These are phyloP conservation scores for Tetramorium bicarinatum DNA, from an alignment of 2,888 invertebrate genomes.

Conservation along the genomic window DNA sequence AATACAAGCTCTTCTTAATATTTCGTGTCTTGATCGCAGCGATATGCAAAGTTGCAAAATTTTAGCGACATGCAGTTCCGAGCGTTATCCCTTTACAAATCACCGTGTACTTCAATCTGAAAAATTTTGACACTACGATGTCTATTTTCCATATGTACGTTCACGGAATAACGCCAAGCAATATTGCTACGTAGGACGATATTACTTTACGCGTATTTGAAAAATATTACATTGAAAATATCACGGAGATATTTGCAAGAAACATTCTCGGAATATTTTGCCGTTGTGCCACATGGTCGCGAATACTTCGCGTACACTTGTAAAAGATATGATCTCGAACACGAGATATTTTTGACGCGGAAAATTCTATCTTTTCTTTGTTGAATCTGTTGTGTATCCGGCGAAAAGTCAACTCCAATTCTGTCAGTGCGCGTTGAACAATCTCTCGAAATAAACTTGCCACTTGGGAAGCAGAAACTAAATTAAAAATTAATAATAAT, in stretches of 20 bases:
- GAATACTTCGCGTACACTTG: slow-evolving; percentile 48
- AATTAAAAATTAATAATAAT: not conserved
- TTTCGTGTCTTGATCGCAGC: not conserved
- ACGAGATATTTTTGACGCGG: slow-evolving; percentile 48
- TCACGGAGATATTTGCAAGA: slow-evolving; percentile 50
- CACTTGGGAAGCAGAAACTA: not conserved
- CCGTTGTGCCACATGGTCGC: slow-evolving; percentile 33
- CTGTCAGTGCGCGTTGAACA: not conserved
- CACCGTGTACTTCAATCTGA: not conserved
- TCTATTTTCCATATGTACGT: slow-evolving; percentile 9
- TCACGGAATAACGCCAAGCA: slow-evolving; percentile 20
- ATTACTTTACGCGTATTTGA: slow-evolving; percentile 55
- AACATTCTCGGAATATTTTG: slow-evolving; percentile 49
- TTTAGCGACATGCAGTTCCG: not conserved
- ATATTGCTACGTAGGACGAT: slow-evolving; percentile 42
- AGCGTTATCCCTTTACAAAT: slow-evolving; percentile 16
- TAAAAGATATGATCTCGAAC: slow-evolving; percentile 54
- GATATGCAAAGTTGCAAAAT: not conserved
- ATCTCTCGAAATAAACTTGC: slow-evolving; percentile 15
- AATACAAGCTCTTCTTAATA: not conserved
- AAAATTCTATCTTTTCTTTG: slow-evolving; percentile 35
- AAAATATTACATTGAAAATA: slow-evolving; percentile 54
- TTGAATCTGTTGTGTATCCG: slow-evolving; percentile 24
- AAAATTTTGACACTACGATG: slow-evolving; percentile 21
- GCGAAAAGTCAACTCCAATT: slow-evolving; percentile 40